Percentiles rank a stretch among this genome's conserved stretches.
These are phyloP conservation scores for Archegozetes longisetosus DNA, from an alignment of 1,140 invertebrate genomes.

Conservation along the genomic window DNA sequence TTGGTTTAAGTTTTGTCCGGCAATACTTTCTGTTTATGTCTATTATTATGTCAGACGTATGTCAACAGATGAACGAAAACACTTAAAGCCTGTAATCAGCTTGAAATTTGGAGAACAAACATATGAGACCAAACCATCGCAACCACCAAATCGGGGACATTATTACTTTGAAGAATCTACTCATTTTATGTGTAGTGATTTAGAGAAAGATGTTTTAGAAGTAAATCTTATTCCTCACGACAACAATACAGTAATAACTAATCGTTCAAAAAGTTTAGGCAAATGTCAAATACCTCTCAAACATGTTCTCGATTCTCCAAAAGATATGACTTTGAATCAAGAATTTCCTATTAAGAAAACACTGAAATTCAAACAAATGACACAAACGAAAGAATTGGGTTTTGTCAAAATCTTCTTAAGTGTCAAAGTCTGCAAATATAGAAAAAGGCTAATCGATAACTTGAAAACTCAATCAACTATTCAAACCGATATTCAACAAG, in stretches of 20 bases:
- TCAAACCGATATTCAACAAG: neutral
- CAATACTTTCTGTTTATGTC: neutral
- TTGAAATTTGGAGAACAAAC: neutral
- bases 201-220: neutral
- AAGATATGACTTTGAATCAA: neutral
- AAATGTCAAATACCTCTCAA: neutral
- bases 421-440: neutral
- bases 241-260: neutral
- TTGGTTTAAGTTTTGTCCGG: neutral
- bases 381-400: neutral
- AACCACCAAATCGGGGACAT: neutral
- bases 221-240: neutral
- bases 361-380: neutral
- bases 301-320: neutral
- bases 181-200: neutral
- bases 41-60: neutral
- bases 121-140: neutral
- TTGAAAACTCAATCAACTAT: neutral
- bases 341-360: neutral
- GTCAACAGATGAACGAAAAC: neutral
- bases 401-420: neutral
- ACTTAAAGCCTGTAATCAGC: neutral
- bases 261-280: neutral
- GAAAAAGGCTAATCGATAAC: neutral
- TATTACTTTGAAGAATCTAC: neutral